These are phyloP conservation scores for Oscheius onirici DNA, from an alignment of 2,888 invertebrate genomes.

Conservation along the genomic window DNA sequence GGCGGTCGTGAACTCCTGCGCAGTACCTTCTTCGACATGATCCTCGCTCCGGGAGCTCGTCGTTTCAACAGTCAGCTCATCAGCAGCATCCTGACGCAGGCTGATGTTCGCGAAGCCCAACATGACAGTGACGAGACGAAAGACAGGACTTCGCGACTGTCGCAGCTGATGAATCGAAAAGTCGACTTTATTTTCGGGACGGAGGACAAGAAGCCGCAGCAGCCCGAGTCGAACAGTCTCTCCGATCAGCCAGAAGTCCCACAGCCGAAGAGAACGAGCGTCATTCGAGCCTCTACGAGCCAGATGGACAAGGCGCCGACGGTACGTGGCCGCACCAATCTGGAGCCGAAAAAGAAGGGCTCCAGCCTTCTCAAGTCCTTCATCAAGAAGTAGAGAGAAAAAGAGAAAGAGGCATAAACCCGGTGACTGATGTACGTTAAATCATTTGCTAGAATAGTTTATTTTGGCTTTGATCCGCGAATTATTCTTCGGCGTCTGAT, in stretches of 20 bases:
- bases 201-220: slow-evolving; percentile 8
- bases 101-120: slow-evolving; percentile 40
- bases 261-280: too few relatives aligned
- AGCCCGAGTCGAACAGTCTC: slow-evolving; percentile 39
- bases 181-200: slow-evolving; percentile 9
- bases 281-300: too few relatives aligned
- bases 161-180: slow-evolving; percentile 10
- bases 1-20: slow-evolving; percentile 51
- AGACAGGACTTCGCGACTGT: neutral
- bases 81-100: slow-evolving; percentile 39
- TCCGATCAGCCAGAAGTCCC: slow-evolving; percentile 19
- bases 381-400: too few relatives aligned
- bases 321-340: too few relatives aligned
- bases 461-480: too few relatives aligned
- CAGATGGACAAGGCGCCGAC: too few relatives aligned
- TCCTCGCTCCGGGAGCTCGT: slow-evolving; percentile 37
- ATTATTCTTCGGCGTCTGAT: too few relatives aligned
- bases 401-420: too few relatives aligned
- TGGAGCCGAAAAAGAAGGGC: too few relatives aligned
- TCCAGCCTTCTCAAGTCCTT: too few relatives aligned
- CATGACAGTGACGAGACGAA: neutral
- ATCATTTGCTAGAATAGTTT: too few relatives aligned
- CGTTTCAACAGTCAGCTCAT: slow-evolving; percentile 47
- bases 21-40: slow-evolving; percentile 50
- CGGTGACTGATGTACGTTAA: too few relatives aligned